phyloP scores from a whole-genome alignment of 2,888 invertebrate genomes.

The Pilophorus perplexus region DNA sequence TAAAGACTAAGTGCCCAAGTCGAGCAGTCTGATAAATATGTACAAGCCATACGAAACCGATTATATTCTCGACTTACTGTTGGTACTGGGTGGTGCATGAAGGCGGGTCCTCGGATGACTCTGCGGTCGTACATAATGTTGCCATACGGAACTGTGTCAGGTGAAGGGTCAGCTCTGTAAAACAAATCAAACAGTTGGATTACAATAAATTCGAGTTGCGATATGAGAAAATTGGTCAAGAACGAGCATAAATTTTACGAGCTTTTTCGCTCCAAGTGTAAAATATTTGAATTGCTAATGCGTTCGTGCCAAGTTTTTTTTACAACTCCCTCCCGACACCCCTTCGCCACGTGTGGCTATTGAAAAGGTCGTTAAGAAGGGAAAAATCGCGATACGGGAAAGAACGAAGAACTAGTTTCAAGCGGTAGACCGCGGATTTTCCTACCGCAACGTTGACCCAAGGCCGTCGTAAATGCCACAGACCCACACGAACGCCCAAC shows the following conservation, averaged over 20 bases:
- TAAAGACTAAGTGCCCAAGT: too few relatives aligned
- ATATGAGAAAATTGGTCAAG: not conserved
- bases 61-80: too few relatives aligned
- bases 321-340: not conserved
- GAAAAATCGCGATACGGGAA: not conserved
- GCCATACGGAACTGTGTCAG: slow-evolving; percentile 58
- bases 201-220: not conserved
- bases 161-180: slow-evolving; percentile 54
- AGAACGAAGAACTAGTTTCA: not conserved
- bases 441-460: not conserved
- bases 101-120: slow-evolving; percentile 80
- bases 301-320: slow-evolving; percentile 5
- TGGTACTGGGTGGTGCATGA: slow-evolving; percentile 56
- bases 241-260: not conserved
- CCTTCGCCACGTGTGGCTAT: too few relatives aligned
- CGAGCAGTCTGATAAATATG: too few relatives aligned
- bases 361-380: slow-evolving; percentile 3
- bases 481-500: not conserved
- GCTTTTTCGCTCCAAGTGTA: not conserved
- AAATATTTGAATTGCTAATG: slow-evolving; percentile 28
- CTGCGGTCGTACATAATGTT: slow-evolving; percentile 90
- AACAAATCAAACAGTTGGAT: slow-evolving; percentile 44
- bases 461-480: not conserved
- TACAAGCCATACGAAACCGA: too few relatives aligned
- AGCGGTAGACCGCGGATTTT: not conserved